Evolutionary conservation across 1,140 invertebrate genomes (phyloP).

Genomic region (Helicoverpa armigera): DNA sequence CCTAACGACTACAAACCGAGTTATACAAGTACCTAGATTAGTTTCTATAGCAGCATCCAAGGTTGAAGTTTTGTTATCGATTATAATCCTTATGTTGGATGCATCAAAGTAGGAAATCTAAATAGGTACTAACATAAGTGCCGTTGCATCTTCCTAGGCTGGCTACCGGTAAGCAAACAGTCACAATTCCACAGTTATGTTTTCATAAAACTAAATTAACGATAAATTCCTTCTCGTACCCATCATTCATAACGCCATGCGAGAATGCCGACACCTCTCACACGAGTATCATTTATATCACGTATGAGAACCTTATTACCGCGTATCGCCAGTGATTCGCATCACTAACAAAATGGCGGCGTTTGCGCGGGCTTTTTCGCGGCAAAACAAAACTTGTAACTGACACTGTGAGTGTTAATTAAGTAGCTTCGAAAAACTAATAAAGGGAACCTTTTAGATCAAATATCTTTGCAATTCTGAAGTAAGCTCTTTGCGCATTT

Average conservation of each 20-base stretch:
- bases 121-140: no score
- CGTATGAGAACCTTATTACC: conserved; percentile 28
- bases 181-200: no score
- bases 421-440: conserved; percentile 45
- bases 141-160: no score
- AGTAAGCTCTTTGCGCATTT: no score
- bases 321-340: conserved; percentile 21
- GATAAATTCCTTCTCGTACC: neutral
- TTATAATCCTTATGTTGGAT: no score
- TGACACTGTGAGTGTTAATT: conserved; percentile 53
- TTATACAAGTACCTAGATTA: no score
- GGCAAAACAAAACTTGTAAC: conserved; percentile 31
- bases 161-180: no score
- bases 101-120: no score
- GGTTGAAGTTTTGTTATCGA: no score
- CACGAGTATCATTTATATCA: conserved; percentile 26
- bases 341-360: conserved; percentile 50
- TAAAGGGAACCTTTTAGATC: conserved; percentile 10
- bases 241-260: neutral
- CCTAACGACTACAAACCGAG: no score
- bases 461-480: no score
- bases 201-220: neutral
- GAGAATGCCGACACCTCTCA: conserved; percentile 1
- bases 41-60: no score
- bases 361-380: conserved; percentile 41